A percentile compares a stretch with the other conserved stretches of the same genome.
phyloP scores from a whole-genome alignment of 2,888 invertebrate genomes.

The Agrilus mali region DNA sequence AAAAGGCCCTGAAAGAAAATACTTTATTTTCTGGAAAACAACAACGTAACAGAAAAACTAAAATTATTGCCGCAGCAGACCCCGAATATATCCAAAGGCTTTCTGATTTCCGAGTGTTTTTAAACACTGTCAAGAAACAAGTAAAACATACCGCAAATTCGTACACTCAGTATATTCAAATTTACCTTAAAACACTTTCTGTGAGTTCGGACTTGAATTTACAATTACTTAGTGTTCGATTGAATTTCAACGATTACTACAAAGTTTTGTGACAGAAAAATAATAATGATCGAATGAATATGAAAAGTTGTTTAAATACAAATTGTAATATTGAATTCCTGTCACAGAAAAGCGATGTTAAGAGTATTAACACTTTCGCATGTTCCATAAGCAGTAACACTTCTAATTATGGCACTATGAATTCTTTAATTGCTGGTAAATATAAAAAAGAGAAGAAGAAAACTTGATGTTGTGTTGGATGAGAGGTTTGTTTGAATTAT shows the following conservation, averaged over 20 bases:
- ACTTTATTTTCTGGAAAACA: slow-evolving; percentile 38
- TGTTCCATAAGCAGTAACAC: slow-evolving; percentile 12
- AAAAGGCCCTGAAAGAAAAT: slow-evolving; percentile 36
- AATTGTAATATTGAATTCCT: neutral
- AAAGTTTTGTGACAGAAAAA: slow-evolving; percentile 62
- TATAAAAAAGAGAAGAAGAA: slow-evolving; percentile 26
- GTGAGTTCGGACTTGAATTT: slow-evolving; percentile 75
- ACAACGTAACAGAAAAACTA: slow-evolving; percentile 39
- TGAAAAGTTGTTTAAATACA: slow-evolving; percentile 4
- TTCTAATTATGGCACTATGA: slow-evolving; percentile 28
- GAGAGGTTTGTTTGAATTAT: slow-evolving; percentile 17
- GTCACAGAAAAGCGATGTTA: slow-evolving; percentile 4
- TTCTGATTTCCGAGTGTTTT: slow-evolving; percentile 49
- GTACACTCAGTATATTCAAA: slow-evolving; percentile 76
- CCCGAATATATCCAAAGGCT: slow-evolving; percentile 45
- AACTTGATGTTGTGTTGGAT: slow-evolving; percentile 33
- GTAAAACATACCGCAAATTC: slow-evolving; percentile 56
- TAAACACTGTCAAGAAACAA: slow-evolving; percentile 47
- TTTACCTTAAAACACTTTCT: slow-evolving; percentile 73
- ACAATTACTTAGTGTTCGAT: slow-evolving; percentile 77
- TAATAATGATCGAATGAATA: slow-evolving; percentile 1
- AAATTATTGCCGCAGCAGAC: slow-evolving; percentile 33
- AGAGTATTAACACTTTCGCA: slow-evolving; percentile 3
- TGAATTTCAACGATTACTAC: slow-evolving; percentile 94
- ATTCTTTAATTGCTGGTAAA: slow-evolving; percentile 18